A percentile compares a stretch with the other conserved stretches of the same genome.
These are phyloP conservation scores for Sminthurides aquaticus DNA, from an alignment of 2,888 invertebrate species.

Conservation along the genomic window DNA sequence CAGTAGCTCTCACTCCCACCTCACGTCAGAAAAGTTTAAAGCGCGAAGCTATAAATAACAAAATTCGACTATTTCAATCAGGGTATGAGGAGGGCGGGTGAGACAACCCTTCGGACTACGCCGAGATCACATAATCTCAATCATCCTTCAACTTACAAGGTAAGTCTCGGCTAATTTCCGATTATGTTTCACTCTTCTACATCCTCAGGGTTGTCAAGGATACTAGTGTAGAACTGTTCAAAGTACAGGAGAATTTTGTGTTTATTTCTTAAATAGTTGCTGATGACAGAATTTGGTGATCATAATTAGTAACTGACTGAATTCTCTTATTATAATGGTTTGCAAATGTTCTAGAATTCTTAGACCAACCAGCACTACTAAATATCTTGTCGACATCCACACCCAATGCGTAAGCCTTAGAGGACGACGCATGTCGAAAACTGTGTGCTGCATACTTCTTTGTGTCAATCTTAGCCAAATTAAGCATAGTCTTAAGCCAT, in stretches of 20 bases:
- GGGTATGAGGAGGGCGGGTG: not conserved
- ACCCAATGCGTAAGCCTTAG: constrained; percentile 9
- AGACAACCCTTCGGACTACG: not conserved
- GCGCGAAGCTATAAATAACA: not conserved
- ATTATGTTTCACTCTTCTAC: not conserved
- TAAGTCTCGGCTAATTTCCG: not conserved
- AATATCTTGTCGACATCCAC: constrained; percentile 12
- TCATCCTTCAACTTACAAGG: not conserved
- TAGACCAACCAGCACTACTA: constrained; percentile 10
- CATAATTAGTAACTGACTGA: not conserved
- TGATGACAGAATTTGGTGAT: not conserved
- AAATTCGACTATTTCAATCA: not conserved
- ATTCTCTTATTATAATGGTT: constrained; percentile 9
- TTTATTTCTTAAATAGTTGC: not conserved
- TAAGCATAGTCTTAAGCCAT: constrained; percentile 12
- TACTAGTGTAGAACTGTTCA: not conserved
- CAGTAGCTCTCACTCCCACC: too few species aligned
- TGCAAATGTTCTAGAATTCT: constrained; percentile 12
- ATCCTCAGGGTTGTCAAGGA: not conserved
- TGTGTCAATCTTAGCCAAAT: constrained; percentile 9
- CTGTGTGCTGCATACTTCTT: constrained; percentile 11
- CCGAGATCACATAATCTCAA: not conserved
- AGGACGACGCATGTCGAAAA: constrained; percentile 17
- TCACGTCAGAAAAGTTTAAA: not conserved
- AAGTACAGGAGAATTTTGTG: not conserved